phyloP scores from a whole-genome alignment of 2,113 vertebrate genomes.

The Raja brachyura region DNA sequence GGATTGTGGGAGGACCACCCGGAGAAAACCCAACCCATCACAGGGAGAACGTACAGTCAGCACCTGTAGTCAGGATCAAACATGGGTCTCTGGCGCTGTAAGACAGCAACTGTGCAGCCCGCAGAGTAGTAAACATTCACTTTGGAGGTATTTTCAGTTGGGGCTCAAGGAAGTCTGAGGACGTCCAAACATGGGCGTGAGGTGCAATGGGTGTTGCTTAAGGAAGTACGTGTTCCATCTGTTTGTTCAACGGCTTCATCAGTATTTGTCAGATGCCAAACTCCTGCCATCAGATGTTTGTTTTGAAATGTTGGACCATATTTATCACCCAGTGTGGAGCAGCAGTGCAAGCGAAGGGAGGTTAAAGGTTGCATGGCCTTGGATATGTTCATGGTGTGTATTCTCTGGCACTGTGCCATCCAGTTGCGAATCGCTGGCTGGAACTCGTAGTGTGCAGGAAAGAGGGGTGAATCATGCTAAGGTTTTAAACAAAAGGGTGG shows the following conservation, averaged over 20 bases:
- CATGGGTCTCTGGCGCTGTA: no score
- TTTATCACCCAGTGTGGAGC: constrained; percentile 23
- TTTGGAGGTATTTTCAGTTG: not conserved
- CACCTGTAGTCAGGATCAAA: no score
- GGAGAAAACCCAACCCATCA: no score
- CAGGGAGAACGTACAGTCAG: no score
- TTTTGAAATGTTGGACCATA: constrained; percentile 16
- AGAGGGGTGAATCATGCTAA: not conserved
- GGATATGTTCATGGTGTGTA: not conserved
- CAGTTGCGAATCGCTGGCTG: not conserved
- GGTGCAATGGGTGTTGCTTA: not conserved
- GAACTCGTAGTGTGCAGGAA: not conserved
- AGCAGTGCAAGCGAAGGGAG: not conserved
- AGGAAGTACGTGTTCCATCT: constrained; percentile 18
- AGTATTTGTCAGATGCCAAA: constrained; percentile 14
- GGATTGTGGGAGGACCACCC: no score
- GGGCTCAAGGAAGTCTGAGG: not conserved
- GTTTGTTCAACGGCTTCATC: not conserved
- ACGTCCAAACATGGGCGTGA: no score
- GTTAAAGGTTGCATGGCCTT: not conserved
- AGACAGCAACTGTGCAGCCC: no score
- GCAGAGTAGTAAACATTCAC: not conserved
- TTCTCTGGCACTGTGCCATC: not conserved
- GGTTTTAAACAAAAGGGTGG: not conserved
- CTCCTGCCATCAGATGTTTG: not conserved